These are phyloP conservation scores for Iphiclides podalirius DNA, from an alignment of 2,888 invertebrate genomes.

Conservation along the genomic window DNA sequence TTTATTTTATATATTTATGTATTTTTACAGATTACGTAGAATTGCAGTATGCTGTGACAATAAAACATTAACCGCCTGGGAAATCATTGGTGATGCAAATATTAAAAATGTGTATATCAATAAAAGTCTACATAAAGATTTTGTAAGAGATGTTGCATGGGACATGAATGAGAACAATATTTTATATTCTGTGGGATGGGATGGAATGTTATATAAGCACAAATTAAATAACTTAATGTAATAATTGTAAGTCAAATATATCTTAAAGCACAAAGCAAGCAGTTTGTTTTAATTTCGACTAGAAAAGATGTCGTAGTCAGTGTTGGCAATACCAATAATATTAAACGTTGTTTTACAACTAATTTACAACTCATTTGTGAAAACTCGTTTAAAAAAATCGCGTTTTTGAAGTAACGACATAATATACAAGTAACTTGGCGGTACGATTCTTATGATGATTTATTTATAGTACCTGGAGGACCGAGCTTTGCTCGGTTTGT, in stretches of 20 bases:
- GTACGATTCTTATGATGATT: too few species aligned
- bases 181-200: constrained; percentile 81
- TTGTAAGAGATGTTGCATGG: constrained; percentile 79
- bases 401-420: too few species aligned
- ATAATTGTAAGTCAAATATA: neutral
- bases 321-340: too few species aligned
- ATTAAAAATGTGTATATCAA: constrained; percentile 52
- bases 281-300: too few species aligned
- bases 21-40: constrained; percentile 49
- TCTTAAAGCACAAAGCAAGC: too few species aligned
- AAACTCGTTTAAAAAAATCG: too few species aligned
- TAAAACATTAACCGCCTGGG: constrained; percentile 61
- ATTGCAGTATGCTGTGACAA: constrained; percentile 71
- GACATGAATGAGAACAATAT: constrained; percentile 47
- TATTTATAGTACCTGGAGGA: too few species aligned
- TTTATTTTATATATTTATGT: constrained; percentile 1
- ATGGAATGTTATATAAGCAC: constrained; percentile 67
- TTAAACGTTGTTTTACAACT: too few species aligned
- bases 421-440: too few species aligned
- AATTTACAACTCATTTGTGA: too few species aligned
- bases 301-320: too few species aligned
- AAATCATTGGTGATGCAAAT: constrained; percentile 39
- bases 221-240: constrained; percentile 33
- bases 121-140: constrained; percentile 60
- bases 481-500: too few species aligned